Evolutionary conservation across 2,113 vertebrate genomes (phyloP), one percentile per base, ranked within the genome.

Genomic region (Eurystomus gularis): DNA sequence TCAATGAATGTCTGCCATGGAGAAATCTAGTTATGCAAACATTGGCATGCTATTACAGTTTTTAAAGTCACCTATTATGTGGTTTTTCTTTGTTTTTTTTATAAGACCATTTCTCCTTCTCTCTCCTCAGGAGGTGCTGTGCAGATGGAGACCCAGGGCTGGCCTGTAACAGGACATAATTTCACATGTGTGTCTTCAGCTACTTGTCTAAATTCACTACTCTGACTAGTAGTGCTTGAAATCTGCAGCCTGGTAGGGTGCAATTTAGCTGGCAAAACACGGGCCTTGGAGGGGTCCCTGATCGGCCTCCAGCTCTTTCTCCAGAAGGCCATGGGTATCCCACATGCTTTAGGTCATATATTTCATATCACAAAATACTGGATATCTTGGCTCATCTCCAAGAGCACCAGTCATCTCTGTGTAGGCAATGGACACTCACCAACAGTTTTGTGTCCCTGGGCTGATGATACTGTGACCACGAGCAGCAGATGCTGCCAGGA

Each of bases 281-380:
- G 1, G 21, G 2, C 10, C 33, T 42, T 1, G 0, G 0, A 26
- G 35, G 23, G 1, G 16, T 42, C 40, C 15, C 20, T 82, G 37
- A 7, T 26, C 66, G 24, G 15, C 8, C 18, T 8, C 21, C 46
- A 61, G 13, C 39, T 42, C 21, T 58, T 72, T 35, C 29, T 66
- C 13, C 55, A 23, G 0, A 2, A 65, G 33, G 14, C 57, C 9
- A 3, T 14, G 12, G 5, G 9, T 29, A 20, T 72, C 54, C 18
- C 31, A n/a, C 5, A 13, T 14, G 20, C 9, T 23, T 42, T 42
- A 9, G 26, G 44, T 29, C 23, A 25, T 10, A 7, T 55, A 5
- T 44, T 48, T 79, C 24, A 75, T 40, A 15, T 7, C 73, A 26
- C 13, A 35, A 75, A 82, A 82, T 54, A 40, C n/a, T 54, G 55